Conservation (phyloP, 2,113 vertebrate species). For the Sorex fumeus region DNA sequence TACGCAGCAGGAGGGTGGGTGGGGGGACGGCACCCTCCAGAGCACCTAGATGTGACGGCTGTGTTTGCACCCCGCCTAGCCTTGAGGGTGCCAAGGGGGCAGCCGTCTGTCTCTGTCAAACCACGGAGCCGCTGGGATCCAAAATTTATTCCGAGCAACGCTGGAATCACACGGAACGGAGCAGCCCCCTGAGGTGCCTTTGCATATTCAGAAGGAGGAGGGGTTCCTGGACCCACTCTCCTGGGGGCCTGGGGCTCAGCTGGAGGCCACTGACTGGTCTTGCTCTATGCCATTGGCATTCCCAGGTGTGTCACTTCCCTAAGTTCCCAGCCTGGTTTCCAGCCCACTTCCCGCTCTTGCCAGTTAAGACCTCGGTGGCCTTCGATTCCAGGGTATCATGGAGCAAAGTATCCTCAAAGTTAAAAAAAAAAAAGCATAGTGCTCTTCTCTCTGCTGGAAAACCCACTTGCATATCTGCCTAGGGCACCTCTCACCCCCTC, state of each 20-base stretch:
- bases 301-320: background rate
- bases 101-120: constrained; percentile 52
- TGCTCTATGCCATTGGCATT: background rate
- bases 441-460: constrained; percentile 1
- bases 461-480: background rate
- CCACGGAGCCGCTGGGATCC: constrained; percentile 21
- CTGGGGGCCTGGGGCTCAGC: background rate
- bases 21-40: background rate
- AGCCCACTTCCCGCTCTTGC: background rate
- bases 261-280: background rate
- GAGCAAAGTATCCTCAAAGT: background rate
- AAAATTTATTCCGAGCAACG: constrained; percentile 51
- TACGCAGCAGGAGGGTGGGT: background rate
- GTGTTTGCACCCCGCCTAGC: background rate
- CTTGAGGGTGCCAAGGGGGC: constrained; percentile 59
- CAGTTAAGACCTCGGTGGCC: background rate
- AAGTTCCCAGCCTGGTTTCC: background rate
- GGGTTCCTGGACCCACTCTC: accelerated
- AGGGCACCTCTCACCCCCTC: background rate
- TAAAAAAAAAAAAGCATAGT: too few species aligned
- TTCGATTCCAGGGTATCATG: background rate
- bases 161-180: background rate
- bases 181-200: background rate
- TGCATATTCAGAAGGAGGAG: background rate
- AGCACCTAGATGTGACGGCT: background rate